Percentiles rank a stretch among this genome's conserved stretches.
phyloP scores from a whole-genome alignment of 1,140 invertebrate genomes.

The Atopsyche davidsoni region DNA sequence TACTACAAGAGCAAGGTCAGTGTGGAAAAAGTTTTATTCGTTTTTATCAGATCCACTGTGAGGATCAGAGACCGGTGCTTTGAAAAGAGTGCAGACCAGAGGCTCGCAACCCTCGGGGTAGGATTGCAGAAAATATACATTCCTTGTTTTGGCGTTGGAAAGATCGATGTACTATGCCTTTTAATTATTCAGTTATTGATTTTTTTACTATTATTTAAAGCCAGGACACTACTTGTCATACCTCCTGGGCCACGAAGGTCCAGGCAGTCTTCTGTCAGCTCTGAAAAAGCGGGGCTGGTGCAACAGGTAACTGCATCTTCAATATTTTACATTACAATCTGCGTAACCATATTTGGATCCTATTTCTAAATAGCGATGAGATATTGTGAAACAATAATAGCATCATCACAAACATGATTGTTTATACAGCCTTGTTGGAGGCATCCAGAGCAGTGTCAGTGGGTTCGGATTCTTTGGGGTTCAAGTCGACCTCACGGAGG shows the following conservation, averaged over 20 bases:
- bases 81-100: no score
- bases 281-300: conserved; percentile 86
- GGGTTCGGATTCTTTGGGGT: conserved; percentile 89
- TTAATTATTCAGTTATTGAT: no score
- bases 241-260: conserved; percentile 92
- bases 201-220: conserved; percentile 49
- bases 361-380: conserved; percentile 5
- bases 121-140: no score
- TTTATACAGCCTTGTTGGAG: conserved; percentile 62
- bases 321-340: not conserved
- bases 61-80: no score
- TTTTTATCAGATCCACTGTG: no score
- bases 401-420: no score
- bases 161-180: no score
- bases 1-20: conserved; percentile 82
- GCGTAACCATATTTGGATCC: no score
- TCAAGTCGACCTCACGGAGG: conserved; percentile 85
- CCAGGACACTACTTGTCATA: conserved; percentile 85
- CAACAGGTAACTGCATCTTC: conserved; percentile 63
- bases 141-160: no score
- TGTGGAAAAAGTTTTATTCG: conserved; percentile 28
- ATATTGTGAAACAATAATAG: no score
- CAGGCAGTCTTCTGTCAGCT: conserved; percentile 85
- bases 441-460: conserved; percentile 64
- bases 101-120: no score